Percentiles rank a stretch among this genome's conserved stretches.
Evolutionary conservation across 2,888 invertebrate genomes (phyloP).

Genomic region (Noctua janthe): DNA sequence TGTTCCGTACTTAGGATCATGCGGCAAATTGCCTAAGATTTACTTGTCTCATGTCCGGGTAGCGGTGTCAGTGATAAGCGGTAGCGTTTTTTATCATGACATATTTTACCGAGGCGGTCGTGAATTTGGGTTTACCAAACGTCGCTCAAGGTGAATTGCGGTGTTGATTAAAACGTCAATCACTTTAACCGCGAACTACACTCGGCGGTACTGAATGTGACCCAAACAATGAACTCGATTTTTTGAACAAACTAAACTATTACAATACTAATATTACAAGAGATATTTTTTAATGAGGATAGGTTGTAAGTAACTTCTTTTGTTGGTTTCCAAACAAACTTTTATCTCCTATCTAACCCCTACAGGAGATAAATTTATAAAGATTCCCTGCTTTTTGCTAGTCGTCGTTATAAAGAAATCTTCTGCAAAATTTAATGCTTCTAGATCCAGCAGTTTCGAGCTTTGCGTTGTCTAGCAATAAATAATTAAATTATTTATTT

Average conservation of each 20-base stretch:
- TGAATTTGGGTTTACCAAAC: background rate
- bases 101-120: no score
- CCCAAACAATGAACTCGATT: background rate
- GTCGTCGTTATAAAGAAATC: background rate
- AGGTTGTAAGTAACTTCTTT: background rate
- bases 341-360: no score
- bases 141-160: background rate
- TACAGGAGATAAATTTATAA: background rate
- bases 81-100: constrained; percentile 5
- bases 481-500: background rate
- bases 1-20: constrained; percentile 28
- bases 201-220: background rate
- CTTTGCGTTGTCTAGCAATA: background rate
- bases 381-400: background rate
- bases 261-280: no score
- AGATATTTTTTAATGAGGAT: background rate
- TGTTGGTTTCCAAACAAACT: background rate
- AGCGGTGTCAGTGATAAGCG: background rate
- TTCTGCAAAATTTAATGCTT: background rate
- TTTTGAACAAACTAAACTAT: background rate
- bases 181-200: background rate
- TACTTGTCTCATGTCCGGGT: constrained; percentile 37
- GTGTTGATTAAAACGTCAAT: constrained; percentile 26
- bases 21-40: constrained; percentile 58
- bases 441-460: background rate